phyloP scores from a whole-genome alignment of 2,113 vertebrate genomes.

The Anas platyrhynchos region DNA sequence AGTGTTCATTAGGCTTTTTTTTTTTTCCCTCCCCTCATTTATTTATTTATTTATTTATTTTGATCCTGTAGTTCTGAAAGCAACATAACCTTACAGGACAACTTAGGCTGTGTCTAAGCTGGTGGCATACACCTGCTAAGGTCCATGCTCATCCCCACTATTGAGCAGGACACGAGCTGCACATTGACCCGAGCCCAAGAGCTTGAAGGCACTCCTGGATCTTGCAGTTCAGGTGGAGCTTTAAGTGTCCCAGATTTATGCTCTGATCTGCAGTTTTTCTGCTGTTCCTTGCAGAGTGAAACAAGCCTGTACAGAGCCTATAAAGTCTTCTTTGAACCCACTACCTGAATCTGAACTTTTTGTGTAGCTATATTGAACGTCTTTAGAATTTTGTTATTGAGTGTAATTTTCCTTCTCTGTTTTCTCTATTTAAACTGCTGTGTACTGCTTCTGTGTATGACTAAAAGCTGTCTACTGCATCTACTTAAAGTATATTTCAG shows the following conservation, averaged over 20 bases:
- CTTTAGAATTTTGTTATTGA: neutral
- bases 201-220: rapidly evolving
- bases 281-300: neutral
- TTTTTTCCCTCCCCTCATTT: neutral
- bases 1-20: neutral
- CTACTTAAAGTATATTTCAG: neutral
- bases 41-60: neutral
- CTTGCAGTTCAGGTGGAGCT: neutral
- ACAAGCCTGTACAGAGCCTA: neutral
- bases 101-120: neutral
- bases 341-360: neutral
- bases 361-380: neutral
- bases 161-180: neutral
- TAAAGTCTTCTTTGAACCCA: neutral
- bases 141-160: neutral
- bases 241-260: neutral
- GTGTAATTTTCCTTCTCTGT: neutral
- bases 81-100: neutral
- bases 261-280: neutral
- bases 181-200: neutral
- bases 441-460: neutral
- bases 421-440: neutral
- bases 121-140: neutral
- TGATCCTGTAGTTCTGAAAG: neutral
- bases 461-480: neutral